Base-by-base conservation (phyloP, 2,888 invertebrate genomes). In the Chaetogeoica ovagalla region DNA sequence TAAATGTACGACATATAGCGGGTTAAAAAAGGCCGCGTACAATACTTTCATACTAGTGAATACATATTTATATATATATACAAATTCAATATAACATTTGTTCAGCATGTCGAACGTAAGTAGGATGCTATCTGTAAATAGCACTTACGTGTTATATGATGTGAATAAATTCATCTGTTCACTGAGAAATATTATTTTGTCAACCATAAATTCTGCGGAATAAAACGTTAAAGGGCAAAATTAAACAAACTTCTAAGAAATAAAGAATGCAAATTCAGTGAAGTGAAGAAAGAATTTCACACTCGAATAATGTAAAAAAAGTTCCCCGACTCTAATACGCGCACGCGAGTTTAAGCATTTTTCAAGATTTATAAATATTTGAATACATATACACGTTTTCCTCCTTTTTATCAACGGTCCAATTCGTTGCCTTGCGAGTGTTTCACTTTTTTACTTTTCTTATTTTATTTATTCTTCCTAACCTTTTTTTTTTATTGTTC, bases 341-440 rank as follows among this genome's bases (percentile, higher is more conserved):
- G 39, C 65, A 55, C 52, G 43, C 21, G 74, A 66, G 65, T 43
- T 66, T 57, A 57, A 65, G 66, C 55, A 66, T 57, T 66, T 75
- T 65, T 65, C 74, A 75, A 57, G 65, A 75, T 75, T 75, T 75
- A 75, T 75, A 75, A 75, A 75, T 75, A 75, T 75, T 75, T 75
- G 74, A 75, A 65, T 65, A 39, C 39, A 39, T n/a, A 65, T 65
- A 39, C 57, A 43, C 65, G 39, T 65, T 65, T 55, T 11, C 65
- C n/a, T 75, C 17, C 39, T 66, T 75, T 75, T 65, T 75, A 75
- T 23, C 74, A 66, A 66, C 65, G 74, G 30, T 39, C 66, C 39
- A 57, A 65, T 65, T 75, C 74, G 74, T 75, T 75, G 66, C 57
- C 19, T 66, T 7, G 19, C 21, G 55, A 65, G 65, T 19, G 52